These are phyloP conservation scores for Ictalurus furcatus DNA, from an alignment of 2,113 vertebrate genomes.

Conservation along the genomic window DNA sequence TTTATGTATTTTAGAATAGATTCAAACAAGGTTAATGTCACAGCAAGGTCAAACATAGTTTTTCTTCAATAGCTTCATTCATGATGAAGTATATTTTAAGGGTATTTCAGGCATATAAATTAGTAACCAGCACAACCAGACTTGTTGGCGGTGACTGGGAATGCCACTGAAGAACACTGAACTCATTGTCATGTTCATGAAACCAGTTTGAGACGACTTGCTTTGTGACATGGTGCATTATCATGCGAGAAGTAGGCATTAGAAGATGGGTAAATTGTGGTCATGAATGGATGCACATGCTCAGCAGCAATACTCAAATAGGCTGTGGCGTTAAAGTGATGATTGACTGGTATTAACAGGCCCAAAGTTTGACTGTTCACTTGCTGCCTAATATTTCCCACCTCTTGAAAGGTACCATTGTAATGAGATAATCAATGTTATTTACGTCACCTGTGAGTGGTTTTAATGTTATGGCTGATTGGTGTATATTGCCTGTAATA, in stretches of 20 bases:
- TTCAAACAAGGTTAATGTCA: not conserved
- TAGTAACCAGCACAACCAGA: not conserved
- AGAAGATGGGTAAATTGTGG: too few relatives aligned
- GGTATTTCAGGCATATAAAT: not conserved
- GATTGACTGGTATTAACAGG: not conserved
- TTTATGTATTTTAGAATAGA: not conserved
- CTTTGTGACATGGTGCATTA: not conserved
- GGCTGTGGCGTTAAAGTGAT: not conserved
- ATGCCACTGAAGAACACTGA: not conserved
- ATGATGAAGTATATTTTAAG: not conserved
- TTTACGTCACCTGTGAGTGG: too few relatives aligned
- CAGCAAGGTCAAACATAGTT: not conserved
- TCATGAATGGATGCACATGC: not conserved
- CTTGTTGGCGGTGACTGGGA: not conserved
- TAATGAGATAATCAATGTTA: too few relatives aligned
- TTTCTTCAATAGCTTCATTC: not conserved
- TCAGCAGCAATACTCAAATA: not conserved
- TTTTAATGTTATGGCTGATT: too few relatives aligned
- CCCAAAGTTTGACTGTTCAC: too few relatives aligned
- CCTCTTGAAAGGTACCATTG: too few relatives aligned
- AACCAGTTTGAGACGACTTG: not conserved
- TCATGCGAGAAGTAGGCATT: not conserved
- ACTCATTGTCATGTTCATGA: not conserved
- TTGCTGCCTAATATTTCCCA: too few relatives aligned
- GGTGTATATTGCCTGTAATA: too few relatives aligned